Evolutionary conservation across 2,797 vertebrate genomes (phyloP).

Genomic region (Girardinus metallicus): DNA sequence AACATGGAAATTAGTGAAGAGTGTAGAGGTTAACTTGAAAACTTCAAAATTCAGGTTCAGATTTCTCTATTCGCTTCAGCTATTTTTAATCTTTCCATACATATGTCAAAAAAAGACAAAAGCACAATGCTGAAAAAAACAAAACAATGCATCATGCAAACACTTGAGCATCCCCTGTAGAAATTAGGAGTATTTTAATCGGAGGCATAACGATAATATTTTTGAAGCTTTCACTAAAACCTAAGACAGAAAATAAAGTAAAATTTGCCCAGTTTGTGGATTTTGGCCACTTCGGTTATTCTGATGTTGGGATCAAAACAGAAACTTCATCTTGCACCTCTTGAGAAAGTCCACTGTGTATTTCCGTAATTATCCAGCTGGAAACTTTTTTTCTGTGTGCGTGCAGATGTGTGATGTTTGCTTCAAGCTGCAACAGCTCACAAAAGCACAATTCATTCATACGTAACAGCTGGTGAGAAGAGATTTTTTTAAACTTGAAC

Average conservation of each 20-base stretch:
- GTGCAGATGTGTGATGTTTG: not conserved
- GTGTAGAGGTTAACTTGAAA: not conserved
- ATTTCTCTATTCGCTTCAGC: too few relatives aligned
- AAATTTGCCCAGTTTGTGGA: not conserved
- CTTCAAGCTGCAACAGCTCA: not conserved
- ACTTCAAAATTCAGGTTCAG: not conserved
- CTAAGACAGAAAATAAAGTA: not conserved
- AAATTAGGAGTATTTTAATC: not conserved
- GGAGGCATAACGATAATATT: not conserved
- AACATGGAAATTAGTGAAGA: slow-evolving; percentile 16
- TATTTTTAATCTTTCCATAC: too few relatives aligned
- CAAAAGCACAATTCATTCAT: not conserved
- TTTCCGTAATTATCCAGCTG: not conserved
- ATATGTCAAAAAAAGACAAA: too few relatives aligned
- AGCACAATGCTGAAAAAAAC: too few relatives aligned
- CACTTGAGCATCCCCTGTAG: not conserved
- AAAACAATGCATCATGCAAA: not conserved
- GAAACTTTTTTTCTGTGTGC: not conserved
- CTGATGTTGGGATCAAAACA: not conserved
- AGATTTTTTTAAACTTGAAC: not conserved
- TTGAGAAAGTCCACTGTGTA: not conserved
- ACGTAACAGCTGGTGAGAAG: not conserved
- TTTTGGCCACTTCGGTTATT: not conserved
- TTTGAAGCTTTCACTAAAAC: not conserved
- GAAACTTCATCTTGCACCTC: not conserved